These are phyloP conservation scores for Lepidocyrtoides sp. DNA, from an alignment of 2,888 invertebrate genomes.

Conservation along the genomic window DNA sequence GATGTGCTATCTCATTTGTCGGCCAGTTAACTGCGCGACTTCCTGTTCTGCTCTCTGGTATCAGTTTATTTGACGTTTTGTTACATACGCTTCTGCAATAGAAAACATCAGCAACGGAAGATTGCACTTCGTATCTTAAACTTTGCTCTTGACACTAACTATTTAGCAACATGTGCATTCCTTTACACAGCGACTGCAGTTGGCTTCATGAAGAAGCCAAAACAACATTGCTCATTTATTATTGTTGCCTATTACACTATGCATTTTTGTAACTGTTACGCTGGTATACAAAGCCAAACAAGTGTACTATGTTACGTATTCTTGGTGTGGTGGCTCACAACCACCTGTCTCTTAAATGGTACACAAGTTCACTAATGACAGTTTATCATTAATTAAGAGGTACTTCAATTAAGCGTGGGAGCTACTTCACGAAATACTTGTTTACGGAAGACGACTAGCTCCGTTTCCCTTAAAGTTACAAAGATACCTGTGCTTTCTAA, in stretches of 20 bases:
- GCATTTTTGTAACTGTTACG: conserved; percentile 15
- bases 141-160: conserved; percentile 52
- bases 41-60: conserved; percentile 52
- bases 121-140: background rate
- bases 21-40: conserved; percentile 67
- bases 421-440: conserved; percentile 10
- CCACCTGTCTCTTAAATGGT: conserved; percentile 49
- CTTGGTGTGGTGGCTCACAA: background rate
- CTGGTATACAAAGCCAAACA: background rate
- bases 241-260: no score
- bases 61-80: background rate
- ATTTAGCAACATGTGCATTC: no score
- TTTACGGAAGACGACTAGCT: conserved; percentile 26
- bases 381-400: conserved; percentile 64
- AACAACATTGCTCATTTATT: conserved; percentile 41
- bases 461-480: background rate
- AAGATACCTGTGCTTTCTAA: background rate
- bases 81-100: background rate
- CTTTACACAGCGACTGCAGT: background rate
- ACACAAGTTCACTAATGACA: conserved; percentile 46
- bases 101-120: conserved; percentile 26
- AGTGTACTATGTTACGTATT: background rate
- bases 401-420: conserved; percentile 71
- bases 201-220: background rate
- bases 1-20: conserved; percentile 64